These are phyloP conservation scores for Drosophila neocordata DNA, from an alignment of 1,140 invertebrate species.

Conservation along the genomic window DNA sequence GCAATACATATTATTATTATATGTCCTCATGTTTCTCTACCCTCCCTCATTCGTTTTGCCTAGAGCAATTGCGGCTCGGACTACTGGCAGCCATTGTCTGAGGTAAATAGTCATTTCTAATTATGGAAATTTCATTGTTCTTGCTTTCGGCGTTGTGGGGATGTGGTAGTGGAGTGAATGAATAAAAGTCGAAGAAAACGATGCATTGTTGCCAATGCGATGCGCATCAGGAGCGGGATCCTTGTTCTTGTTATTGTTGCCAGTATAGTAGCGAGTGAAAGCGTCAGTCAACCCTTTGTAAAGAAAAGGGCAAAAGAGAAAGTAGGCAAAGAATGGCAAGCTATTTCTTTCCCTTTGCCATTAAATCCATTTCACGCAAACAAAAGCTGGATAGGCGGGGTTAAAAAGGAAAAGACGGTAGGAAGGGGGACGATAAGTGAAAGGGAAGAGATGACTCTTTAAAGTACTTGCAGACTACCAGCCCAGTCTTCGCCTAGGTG, in stretches of 20 bases:
- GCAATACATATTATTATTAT: not conserved
- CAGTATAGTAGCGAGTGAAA: conserved; percentile 16
- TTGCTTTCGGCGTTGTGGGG: conserved; percentile 22
- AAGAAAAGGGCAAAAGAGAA: conserved; percentile 17
- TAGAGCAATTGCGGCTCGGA: conserved; percentile 10
- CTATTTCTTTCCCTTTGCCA: conserved; percentile 31
- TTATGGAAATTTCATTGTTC: conserved; percentile 65
- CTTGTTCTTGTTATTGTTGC: conserved; percentile 40
- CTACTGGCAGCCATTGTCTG: conserved; percentile 36
- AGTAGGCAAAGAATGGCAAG: conserved; percentile 9
- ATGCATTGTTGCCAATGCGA: conserved; percentile 12
- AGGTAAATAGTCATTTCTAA: conserved; percentile 63
- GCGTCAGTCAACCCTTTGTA: conserved; percentile 8
- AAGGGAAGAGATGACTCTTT: conserved; percentile 32
- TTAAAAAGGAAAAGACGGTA: not conserved
- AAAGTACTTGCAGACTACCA: conserved; percentile 29
- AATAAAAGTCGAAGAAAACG: conserved; percentile 45
- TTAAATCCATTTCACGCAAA: conserved; percentile 54
- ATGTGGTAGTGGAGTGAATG: not conserved
- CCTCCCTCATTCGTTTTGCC: not conserved
- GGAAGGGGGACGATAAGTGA: not conserved
- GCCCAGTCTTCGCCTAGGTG: conserved; percentile 18
- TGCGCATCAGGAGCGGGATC: conserved; percentile 27
- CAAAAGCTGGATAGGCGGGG: conserved; percentile 27
- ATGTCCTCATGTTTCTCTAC: too few species aligned